Evolutionary conservation across 2,113 vertebrate species (phyloP), one percentile per base, ranked within the genome.

Genomic region (Ammospiza caudacuta): DNA sequence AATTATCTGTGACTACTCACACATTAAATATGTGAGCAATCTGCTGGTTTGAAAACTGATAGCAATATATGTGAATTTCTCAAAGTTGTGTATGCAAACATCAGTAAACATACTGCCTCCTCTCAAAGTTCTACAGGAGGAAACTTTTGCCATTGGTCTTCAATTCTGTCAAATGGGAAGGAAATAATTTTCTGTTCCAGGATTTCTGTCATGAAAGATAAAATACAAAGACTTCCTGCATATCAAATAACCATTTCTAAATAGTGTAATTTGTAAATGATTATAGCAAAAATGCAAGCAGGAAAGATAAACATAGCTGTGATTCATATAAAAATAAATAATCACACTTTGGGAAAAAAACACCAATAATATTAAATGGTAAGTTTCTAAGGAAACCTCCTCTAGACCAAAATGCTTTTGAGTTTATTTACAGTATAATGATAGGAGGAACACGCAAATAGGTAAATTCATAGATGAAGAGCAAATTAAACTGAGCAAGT

Each of bases 401-500:
- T 74, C 20, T 68, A 49, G 23, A 59, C 5, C 12, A 25, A 7
- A 49, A 5, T 82, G 15, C 2, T 75, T 49, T 82, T 72, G 55
- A 66, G 12, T 33, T 76, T 31, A 80, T 70, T 94, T 64, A 33
- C 29, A 9, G 4, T 16, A 18, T 31, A 87, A 46, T 9, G 17
- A 49, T 28, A 76, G 24, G 11, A 79, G 12, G 8, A 81, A 63
- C 7, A 52, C 0, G 0, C 3, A 49, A 86, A 72, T 35, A 86
- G 7, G 6, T 64, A 74, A 81, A 66, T 9, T 68, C 11, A 55
- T 5, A 39, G 33, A 59, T 23, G 29, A 83, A 89, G 3, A 35
- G 33, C 3, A 76, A 85, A 83, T 49, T 51, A 82, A 62, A 8
- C 17, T 58, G 31, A 4, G 4, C 13, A 76, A 37, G 16, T n/a